Base-by-base conservation (phyloP, 2,113 vertebrate species). In the Tricholaema leucomelas region DNA sequence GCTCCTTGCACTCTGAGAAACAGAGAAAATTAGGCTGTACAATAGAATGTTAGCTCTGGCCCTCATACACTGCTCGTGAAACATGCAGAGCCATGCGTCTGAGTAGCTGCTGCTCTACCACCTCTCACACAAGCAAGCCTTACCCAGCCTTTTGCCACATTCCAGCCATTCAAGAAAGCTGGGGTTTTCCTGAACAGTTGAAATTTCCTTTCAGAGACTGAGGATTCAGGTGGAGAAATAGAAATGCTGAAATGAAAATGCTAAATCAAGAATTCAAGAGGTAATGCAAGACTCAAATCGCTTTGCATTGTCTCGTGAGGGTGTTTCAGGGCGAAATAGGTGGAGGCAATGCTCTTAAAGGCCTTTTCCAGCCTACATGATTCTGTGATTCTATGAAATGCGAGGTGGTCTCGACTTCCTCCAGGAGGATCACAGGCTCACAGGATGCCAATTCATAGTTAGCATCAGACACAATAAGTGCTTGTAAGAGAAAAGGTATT, bases 141-240 rank as follows among this genome's bases (percentile, higher is more conserved):
- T 84, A 91, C 38, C 81, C 74, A 91, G 78, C 66, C 74, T 83
- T 94, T 67, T 90, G 81, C 80, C 52, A 90, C 77, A 93, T 85
- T 88, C 67, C 69, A 90, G 13, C 38, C 33, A 23, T 33, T 77
- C 52, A 85, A 83, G 21, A 83, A 67, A 88, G 52, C 33, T 83
- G 24, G 5, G 44, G 21, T 88, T 81, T 88, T 94, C 60, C 79
- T 91, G 56, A 71, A 90, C 91, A 95, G 65, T 83, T 76, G 85
- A 85, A 46, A 76, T 74, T 74, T 87, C 83, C 85, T 85, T 83
- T 71, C 76, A 88, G 40, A 60, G 28, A 46, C 40, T 2, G 0
- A 20, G 67, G 60, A 77, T 69, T 81, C 78, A 92, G 63, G 52
- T 70, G 79, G 85, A 5, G 10, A 82, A 65, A 65, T 14, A 79